phyloP scores from a whole-genome alignment of 2,797 vertebrate species.

The Mionectes olivaceus region DNA sequence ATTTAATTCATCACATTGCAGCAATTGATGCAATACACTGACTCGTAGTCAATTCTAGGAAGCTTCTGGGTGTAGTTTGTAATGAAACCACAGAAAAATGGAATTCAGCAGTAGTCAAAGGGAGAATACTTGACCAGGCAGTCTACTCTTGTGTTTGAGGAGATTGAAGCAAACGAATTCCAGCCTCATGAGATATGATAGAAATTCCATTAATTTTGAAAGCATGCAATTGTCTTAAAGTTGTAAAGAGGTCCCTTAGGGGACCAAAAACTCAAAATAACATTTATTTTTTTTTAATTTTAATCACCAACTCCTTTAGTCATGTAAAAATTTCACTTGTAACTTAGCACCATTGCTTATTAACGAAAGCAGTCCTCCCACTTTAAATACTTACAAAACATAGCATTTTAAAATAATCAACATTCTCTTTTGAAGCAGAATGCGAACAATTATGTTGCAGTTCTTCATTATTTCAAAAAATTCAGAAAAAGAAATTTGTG shows the following conservation, averaged over 20 bases:
- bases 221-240: not conserved
- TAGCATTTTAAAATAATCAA: not conserved
- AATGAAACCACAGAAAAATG: constrained; percentile 13
- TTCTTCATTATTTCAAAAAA: not conserved
- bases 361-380: not conserved
- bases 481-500: not conserved
- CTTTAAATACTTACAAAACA: not conserved
- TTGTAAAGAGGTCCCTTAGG: not conserved
- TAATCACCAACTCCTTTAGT: not conserved
- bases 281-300: not conserved
- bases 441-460: not conserved
- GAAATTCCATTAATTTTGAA: constrained; percentile 22
- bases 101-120: not conserved
- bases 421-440: not conserved
- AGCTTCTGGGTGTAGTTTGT: constrained; percentile 25
- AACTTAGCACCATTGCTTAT: not conserved
- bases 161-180: constrained; percentile 1
- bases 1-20: constrained; percentile 17
- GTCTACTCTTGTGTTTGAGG: not conserved
- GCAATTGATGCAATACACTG: constrained; percentile 15
- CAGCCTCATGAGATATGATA: not conserved
- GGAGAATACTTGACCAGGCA: not conserved
- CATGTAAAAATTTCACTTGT: not conserved
- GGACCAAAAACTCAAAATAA: not conserved
- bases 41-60: constrained; percentile 25